phyloP scores from a whole-genome alignment of 2,113 vertebrate genomes.

The Stegostoma tigrinum region DNA sequence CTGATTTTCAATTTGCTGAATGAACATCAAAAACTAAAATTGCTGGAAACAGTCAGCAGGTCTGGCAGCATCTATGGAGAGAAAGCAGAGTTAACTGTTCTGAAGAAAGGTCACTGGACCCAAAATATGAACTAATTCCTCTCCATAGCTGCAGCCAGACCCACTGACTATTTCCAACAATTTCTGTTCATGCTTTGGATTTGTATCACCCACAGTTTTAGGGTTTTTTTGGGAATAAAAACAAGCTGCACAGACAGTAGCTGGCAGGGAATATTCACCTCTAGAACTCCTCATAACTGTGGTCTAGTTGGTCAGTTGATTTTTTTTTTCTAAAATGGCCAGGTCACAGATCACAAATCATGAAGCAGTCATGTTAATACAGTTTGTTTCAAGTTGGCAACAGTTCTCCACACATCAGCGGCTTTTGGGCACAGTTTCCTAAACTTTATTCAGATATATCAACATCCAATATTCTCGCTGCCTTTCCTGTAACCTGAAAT shows the following conservation, averaged over 20 bases:
- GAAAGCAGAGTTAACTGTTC: no score
- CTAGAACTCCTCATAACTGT: neutral
- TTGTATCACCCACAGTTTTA: no score
- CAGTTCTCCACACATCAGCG: neutral
- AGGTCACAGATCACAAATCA: neutral
- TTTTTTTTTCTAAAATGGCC: neutral
- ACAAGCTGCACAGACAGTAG: neutral
- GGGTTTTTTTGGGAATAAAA: neutral
- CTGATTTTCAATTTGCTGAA: neutral
- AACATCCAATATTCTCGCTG: neutral
- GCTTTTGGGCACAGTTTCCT: neutral
- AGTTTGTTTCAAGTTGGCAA: neutral
- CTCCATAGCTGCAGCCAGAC: no score
- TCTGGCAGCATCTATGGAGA: no score
- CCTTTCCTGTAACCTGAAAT: neutral
- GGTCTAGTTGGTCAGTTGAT: neutral
- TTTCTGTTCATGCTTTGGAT: no score
- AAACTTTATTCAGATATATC: neutral
- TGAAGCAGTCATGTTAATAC: neutral
- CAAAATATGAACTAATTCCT: no score
- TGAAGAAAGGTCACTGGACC: no score
- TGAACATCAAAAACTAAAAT: no score
- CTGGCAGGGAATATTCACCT: neutral
- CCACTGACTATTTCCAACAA: no score
- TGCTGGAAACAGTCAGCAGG: no score